A percentile compares a stretch with the other conserved stretches of the same genome.
Evolutionary conservation across 2,888 invertebrate genomes (phyloP).

Genomic region (Chirona hameri): DNA sequence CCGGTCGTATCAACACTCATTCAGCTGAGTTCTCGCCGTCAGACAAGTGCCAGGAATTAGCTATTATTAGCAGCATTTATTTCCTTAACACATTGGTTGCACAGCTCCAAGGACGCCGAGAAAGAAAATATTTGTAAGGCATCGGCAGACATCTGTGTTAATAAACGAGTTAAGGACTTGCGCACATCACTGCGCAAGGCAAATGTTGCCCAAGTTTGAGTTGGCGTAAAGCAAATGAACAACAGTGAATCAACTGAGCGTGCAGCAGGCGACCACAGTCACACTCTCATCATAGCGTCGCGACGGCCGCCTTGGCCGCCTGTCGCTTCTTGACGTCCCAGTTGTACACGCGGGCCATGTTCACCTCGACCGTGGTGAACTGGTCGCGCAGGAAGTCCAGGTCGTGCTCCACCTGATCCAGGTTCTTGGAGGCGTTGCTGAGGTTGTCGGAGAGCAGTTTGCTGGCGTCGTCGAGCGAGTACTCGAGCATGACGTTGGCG

Average conservation of each 20-base stretch:
- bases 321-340: constrained; percentile 94
- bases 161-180: not conserved
- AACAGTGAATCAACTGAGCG: too few relatives aligned
- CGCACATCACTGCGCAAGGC: not conserved
- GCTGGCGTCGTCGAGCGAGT: constrained; percentile 66
- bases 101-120: too few relatives aligned
- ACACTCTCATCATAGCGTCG: constrained; percentile 5
- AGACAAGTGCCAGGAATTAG: too few relatives aligned
- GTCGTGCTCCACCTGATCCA: constrained; percentile 83
- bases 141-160: too few relatives aligned
- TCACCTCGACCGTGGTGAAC: constrained; percentile 96
- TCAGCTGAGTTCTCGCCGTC: too few relatives aligned
- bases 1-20: too few relatives aligned
- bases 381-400: constrained; percentile 93
- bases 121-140: too few relatives aligned
- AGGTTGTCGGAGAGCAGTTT: constrained; percentile 57
- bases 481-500: constrained; percentile 96
- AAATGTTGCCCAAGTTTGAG: not conserved
- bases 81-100: too few relatives aligned
- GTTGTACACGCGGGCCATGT: constrained; percentile 97
- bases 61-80: too few relatives aligned
- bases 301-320: constrained; percentile 44
- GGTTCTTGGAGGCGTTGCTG: constrained; percentile 74
- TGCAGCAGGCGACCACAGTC: not conserved
- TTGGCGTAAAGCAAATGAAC: not conserved